Evolutionary conservation across 2,888 invertebrate genomes (phyloP).

Genomic region (Coenonympha arcania): DNA sequence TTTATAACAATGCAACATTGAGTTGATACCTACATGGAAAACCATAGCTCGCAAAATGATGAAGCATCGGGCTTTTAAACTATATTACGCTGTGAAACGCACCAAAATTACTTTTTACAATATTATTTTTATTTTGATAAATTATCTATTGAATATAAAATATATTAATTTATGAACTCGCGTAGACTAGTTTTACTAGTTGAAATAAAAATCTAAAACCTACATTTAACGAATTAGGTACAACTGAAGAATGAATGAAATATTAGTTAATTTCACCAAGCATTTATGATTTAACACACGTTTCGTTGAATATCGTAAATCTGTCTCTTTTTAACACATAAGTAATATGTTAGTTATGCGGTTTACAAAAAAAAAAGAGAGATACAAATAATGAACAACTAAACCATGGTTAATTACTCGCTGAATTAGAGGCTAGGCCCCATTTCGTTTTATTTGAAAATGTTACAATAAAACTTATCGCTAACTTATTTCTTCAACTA

Average conservation of each 20-base stretch:
- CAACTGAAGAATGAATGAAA: not conserved
- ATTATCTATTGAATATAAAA: slow-evolving; percentile 3
- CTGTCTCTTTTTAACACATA: no score
- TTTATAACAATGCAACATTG: slow-evolving; percentile 6
- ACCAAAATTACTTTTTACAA: slow-evolving; percentile 15
- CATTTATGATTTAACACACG: no score
- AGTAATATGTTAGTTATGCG: no score
- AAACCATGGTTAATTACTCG: no score
- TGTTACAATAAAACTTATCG: no score
- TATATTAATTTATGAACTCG: not conserved
- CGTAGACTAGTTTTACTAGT: slow-evolving; percentile 24
- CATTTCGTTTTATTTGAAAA: no score
- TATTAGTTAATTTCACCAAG: no score
- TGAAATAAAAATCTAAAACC: slow-evolving; percentile 12
- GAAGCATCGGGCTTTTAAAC: slow-evolving; percentile 32
- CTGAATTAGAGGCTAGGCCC: no score
- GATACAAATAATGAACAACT: no score
- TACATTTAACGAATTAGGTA: not conserved
- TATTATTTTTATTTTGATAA: slow-evolving; percentile 7
- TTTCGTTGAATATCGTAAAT: no score
- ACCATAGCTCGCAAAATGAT: slow-evolving; percentile 31
- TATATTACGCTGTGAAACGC: slow-evolving; percentile 16
- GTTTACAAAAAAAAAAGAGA: no score
- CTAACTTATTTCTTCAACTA: no score
- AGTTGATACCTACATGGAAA: slow-evolving; percentile 16